These are phyloP conservation scores for Leptobrachium leishanense DNA, from an alignment of 2,113 vertebrate species.

Conservation along the genomic window DNA sequence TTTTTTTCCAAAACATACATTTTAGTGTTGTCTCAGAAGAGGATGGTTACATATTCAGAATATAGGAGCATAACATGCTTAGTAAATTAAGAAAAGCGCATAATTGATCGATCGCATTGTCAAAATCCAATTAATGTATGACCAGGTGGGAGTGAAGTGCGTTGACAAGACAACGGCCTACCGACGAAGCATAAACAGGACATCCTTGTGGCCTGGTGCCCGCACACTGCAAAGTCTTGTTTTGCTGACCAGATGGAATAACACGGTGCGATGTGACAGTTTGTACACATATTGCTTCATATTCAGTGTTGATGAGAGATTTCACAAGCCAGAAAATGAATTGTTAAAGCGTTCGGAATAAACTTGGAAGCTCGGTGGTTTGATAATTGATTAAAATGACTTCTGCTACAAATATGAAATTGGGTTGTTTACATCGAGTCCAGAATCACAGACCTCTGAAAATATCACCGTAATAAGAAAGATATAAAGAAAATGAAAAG, in stretches of 20 bases:
- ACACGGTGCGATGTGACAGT: background rate
- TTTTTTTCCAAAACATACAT: too few species aligned
- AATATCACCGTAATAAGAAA: background rate
- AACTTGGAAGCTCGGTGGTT: constrained; percentile 16
- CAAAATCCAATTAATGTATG: background rate
- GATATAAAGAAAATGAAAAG: background rate
- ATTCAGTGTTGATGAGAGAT: constrained; percentile 20
- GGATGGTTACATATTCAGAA: too few species aligned
- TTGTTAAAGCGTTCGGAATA: constrained; percentile 1
- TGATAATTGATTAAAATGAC: constrained; percentile 27
- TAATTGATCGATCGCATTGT: background rate
- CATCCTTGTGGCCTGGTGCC: background rate
- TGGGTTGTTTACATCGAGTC: constrained; percentile 9
- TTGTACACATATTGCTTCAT: constrained; percentile 12
- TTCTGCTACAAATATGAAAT: constrained; percentile 8
- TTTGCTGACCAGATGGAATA: constrained; percentile 12
- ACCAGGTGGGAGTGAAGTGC: background rate
- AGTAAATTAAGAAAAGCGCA: too few species aligned
- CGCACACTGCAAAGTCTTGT: background rate
- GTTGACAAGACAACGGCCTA: background rate
- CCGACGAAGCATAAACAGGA: background rate
- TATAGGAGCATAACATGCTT: too few species aligned
- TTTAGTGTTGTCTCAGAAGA: too few species aligned
- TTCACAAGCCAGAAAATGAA: constrained; percentile 23
- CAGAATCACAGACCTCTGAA: constrained; percentile 14